Evolutionary conservation across 2,888 invertebrate genomes (phyloP), one percentile per base, ranked within the genome.

Genomic region (Agapetus fuscipes): DNA sequence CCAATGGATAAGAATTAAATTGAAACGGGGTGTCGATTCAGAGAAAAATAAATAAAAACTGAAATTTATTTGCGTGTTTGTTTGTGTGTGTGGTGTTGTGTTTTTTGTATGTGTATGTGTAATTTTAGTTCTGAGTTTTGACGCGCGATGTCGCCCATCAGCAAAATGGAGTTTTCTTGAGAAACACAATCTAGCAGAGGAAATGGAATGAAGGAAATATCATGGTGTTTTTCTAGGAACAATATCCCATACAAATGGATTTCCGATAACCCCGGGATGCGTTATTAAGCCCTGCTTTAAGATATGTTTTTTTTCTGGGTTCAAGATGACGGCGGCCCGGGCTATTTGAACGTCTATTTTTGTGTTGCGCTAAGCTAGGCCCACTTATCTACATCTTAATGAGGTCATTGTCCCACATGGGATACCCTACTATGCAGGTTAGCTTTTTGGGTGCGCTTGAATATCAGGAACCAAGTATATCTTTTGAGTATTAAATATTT

Each of bases 131-230:
- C 34, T 28, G 17, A 25, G 25, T 28, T 45, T 27, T 30, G 37
- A 36, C 45, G 45, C 39, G 25, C 34, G 45, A 45, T 45, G 45
- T 39, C 45, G 39, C 45, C 39, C 42, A 31, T 37, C 27, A 39
- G 28, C 42, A 28, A 6, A 20, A 20, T 4, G 9, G 20, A 20
- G 9, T 4, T 20, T 20, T 20, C 20, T 9, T 20, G 20, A 20
- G 9, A 20, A n/a, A 33, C 32, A 31, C 41, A 41, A 45, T 41
- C 41, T 41, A 38, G 35, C 35, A 32, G 30, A 9, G 39, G 39
- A 39, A 39, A 39, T 39, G 39, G 29, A 34, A 38, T 38, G 26
- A 32, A 25, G 38, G 15, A 38, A 32, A 26, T 32, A 32, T 32
- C 32, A 32, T 27, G 39, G 33, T n/a, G 3, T 17, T 32, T 32